These are phyloP conservation scores for Eurystomus gularis DNA, from an alignment of 2,113 vertebrate species.

Conservation along the genomic window DNA sequence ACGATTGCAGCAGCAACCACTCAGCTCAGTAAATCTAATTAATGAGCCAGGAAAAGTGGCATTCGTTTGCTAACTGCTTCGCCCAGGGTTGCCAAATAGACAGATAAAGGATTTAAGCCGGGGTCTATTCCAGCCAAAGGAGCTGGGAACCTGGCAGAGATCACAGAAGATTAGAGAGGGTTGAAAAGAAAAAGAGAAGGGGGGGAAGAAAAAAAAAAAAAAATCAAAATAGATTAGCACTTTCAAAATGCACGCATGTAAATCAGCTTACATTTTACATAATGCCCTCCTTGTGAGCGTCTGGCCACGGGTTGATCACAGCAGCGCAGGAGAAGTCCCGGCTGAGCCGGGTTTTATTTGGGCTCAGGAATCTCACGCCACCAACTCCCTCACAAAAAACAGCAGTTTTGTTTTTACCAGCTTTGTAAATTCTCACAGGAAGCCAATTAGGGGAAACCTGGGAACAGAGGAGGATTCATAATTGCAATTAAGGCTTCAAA, in stretches of 20 bases:
- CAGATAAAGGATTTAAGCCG: constrained; percentile 63
- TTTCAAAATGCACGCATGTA: constrained; percentile 62
- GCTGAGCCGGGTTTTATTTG: background rate
- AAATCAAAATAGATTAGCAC: constrained; percentile 37
- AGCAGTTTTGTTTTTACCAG: background rate
- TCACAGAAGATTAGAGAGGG: constrained; percentile 32
- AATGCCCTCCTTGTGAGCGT: constrained; percentile 53
- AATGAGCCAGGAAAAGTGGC: constrained; percentile 43
- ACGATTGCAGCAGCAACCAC: background rate
- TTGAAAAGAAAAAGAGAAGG: background rate
- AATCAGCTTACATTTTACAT: constrained; percentile 56
- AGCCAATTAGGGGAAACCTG: constrained; percentile 39
- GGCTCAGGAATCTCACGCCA: background rate
- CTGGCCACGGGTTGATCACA: background rate
- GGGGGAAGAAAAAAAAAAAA: background rate
- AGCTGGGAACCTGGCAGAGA: constrained; percentile 63
- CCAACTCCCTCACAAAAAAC: background rate
- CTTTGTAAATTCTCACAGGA: constrained; percentile 40
- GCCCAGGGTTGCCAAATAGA: constrained; percentile 53
- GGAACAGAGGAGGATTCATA: constrained; percentile 40
- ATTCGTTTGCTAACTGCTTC: constrained; percentile 31
- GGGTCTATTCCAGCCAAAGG: constrained; percentile 19
- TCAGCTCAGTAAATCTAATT: constrained; percentile 54
- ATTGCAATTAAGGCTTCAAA: constrained; percentile 49
- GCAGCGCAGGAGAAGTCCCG: background rate